These are phyloP conservation scores for Lordiphosa clarofinis DNA, from an alignment of 1,140 invertebrate genomes.

Conservation along the genomic window DNA sequence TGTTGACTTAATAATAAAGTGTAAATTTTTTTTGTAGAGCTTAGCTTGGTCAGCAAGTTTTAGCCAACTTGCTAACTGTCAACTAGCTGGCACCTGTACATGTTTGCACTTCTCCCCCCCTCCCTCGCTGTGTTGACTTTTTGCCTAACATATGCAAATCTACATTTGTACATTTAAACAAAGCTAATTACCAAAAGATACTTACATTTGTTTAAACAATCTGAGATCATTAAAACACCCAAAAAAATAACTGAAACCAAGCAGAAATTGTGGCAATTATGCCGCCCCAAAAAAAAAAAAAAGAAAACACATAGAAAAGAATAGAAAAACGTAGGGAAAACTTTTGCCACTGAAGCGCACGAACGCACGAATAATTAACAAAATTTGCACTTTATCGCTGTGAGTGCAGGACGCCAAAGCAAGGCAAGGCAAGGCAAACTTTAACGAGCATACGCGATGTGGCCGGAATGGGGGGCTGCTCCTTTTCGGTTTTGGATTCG, in stretches of 20 bases:
- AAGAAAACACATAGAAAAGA: too few species aligned
- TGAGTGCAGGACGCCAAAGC: slow-evolving; percentile 43
- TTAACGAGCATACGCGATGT: slow-evolving; percentile 64
- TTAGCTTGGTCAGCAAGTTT: slow-evolving; percentile 33
- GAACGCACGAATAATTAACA: slow-evolving; percentile 78
- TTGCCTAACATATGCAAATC: slow-evolving; percentile 3
- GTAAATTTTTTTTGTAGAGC: not conserved
- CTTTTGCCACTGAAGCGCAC: slow-evolving; percentile 37
- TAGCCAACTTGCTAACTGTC: not conserved
- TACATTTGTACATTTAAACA: slow-evolving; percentile 13
- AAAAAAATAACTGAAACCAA: slow-evolving; percentile 7
- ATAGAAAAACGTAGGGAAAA: slow-evolving; percentile 32
- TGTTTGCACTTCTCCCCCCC: not conserved
- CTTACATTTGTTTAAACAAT: slow-evolving; percentile 10
- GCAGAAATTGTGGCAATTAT: slow-evolving; percentile 70
- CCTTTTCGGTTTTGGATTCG: slow-evolving; percentile 23
- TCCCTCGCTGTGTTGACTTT: slow-evolving; percentile 6
- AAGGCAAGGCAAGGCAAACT: slow-evolving; percentile 43
- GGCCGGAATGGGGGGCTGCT: slow-evolving; percentile 14
- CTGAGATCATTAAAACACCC: slow-evolving; percentile 10
- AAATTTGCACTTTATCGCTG: slow-evolving; percentile 78
- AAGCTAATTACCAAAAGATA: slow-evolving; percentile 19
- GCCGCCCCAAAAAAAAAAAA: not conserved
- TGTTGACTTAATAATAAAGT: slow-evolving; percentile 21
- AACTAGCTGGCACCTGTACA: slow-evolving; percentile 3